phyloP scores from a whole-genome alignment of 1,140 invertebrate species.

The Ganaspis sp. region DNA sequence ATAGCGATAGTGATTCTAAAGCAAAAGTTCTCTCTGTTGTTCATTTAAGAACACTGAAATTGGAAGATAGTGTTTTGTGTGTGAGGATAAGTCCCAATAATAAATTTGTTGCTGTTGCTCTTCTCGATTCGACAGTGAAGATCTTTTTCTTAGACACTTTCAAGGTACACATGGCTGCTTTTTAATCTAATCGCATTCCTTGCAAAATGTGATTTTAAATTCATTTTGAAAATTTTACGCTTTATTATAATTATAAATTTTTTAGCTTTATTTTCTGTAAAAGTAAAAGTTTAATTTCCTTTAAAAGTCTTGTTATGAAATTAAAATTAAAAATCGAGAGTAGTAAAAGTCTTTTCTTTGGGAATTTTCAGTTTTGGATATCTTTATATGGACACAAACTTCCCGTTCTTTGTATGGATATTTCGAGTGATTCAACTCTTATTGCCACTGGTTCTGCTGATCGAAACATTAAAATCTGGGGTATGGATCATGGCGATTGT shows the following conservation, averaged over 20 bases:
- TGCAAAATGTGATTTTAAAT: no score
- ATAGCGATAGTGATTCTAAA: conserved; percentile 79
- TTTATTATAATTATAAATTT: no score
- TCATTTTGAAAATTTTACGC: conserved; percentile 12
- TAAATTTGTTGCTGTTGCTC: conserved; percentile 91
- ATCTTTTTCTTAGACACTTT: conserved; percentile 96
- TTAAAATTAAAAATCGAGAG: no score
- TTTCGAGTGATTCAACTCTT: conserved; percentile 92
- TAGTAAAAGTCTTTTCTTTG: no score
- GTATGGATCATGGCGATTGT: conserved; percentile 98
- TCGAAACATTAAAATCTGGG: conserved; percentile 98
- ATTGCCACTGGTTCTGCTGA: conserved; percentile 97
- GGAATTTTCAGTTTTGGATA: conserved; percentile 90
- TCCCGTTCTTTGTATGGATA: conserved; percentile 95
- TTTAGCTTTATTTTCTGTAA: no score
- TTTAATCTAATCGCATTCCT: neutral
- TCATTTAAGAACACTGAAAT: conserved; percentile 87
- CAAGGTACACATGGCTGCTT: conserved; percentile 80
- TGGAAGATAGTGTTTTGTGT: conserved; percentile 91
- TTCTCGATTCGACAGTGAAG: conserved; percentile 96
- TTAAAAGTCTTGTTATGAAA: no score
- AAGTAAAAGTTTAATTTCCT: no score
- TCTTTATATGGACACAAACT: conserved; percentile 98
- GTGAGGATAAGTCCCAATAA: conserved; percentile 90
- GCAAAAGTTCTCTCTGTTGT: conserved; percentile 87